Conservation (phyloP, 2,113 vertebrate species). For the Phycodurus eques region DNA sequence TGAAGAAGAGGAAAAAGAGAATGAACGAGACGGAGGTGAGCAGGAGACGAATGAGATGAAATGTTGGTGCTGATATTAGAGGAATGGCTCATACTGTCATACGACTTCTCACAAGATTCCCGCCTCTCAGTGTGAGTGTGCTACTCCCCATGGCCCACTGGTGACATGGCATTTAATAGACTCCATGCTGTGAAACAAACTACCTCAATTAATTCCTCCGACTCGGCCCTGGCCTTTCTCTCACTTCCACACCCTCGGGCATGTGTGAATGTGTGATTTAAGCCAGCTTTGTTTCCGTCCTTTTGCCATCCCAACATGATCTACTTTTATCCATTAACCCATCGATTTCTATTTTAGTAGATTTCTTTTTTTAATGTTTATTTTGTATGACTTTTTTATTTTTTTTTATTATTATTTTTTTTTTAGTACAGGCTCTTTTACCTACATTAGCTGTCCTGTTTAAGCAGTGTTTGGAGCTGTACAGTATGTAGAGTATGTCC, state of each 20-base stretch:
- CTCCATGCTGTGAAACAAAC: constrained; percentile 77
- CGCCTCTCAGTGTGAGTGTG: constrained; percentile 46
- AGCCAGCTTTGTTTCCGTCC: constrained; percentile 33
- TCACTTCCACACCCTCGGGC: constrained; percentile 50
- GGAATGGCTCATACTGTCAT: constrained; percentile 26
- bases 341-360: constrained; percentile 22
- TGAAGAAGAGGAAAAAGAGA: neutral
- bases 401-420: neutral
- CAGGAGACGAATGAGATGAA: constrained; percentile 37
- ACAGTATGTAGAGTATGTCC: neutral
- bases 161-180: constrained; percentile 80
- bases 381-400: neutral
- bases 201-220: constrained; percentile 77
- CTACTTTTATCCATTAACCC: constrained; percentile 41
- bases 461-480: neutral
- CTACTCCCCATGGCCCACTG: constrained; percentile 68
- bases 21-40: constrained; percentile 13
- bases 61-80: constrained; percentile 46
- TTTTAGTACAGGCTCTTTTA: neutral
- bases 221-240: constrained; percentile 69
- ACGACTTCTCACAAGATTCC: constrained; percentile 19
- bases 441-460: constrained; percentile 2
- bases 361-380: too few species aligned
- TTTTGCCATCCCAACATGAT: constrained; percentile 30
- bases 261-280: constrained; percentile 55